These are phyloP conservation scores for Itoplectis maculator DNA, from an alignment of 2,888 invertebrate species.

Conservation along the genomic window DNA sequence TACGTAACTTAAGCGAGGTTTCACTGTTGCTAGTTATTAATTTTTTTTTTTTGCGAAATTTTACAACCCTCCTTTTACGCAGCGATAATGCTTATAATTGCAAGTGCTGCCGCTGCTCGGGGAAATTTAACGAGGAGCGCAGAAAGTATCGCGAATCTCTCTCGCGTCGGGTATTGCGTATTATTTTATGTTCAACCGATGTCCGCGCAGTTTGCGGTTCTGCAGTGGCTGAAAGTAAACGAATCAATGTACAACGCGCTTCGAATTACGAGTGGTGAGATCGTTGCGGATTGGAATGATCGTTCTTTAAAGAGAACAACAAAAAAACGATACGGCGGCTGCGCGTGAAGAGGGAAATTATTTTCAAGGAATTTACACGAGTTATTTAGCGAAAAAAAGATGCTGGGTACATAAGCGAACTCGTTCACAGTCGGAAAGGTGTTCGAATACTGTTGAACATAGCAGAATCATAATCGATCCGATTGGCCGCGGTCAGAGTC, in stretches of 20 bases:
- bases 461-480: not conserved
- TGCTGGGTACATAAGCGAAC: not conserved
- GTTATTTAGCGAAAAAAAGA: not conserved
- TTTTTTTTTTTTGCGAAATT: conserved; percentile 2
- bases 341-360: not conserved
- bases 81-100: not conserved
- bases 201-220: not conserved
- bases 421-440: not conserved
- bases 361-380: too few relatives aligned
- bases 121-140: conserved; percentile 25
- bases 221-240: conserved; percentile 12
- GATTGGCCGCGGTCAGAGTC: not conserved
- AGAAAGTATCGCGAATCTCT: conserved; percentile 7
- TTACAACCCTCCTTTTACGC: not conserved
- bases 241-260: conserved; percentile 15
- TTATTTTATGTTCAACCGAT: conserved; percentile 17
- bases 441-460: not conserved
- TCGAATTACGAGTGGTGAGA: conserved; percentile 5
- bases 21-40: not conserved
- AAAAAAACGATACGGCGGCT: too few relatives aligned
- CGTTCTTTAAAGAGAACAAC: not conserved
- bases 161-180: conserved; percentile 11
- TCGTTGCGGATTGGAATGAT: not conserved
- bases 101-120: conserved; percentile 1
- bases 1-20: not conserved